Evolutionary conservation across 2,113 vertebrate genomes (phyloP), one percentile per base, ranked within the genome.

Genomic region (Callospermophilus lateralis): DNA sequence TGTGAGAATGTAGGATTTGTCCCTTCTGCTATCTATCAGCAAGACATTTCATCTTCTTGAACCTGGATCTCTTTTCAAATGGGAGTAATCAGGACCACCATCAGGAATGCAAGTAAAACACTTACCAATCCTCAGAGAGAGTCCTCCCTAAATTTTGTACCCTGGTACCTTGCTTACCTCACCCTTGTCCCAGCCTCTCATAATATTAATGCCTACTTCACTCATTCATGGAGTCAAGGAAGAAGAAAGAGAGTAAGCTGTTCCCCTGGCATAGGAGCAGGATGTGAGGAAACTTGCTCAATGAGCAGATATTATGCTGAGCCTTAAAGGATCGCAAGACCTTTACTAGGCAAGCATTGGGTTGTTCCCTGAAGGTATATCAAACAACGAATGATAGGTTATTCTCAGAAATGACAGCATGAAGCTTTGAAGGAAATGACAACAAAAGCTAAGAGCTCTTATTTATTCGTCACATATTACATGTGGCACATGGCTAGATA

Each of bases 371-470:
- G 1, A 42, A 48, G 9, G 13, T 20, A 20, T 8, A 68, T 26
- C n/a, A 94, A 45, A 53, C 24, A 53, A 24, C 24, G 28, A 87
- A 80, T 65, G 32, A 77, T 19, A 30, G 16, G 4, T 83, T 45
- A 58, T 61, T 7, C 58, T 68, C 88, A 30, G 67, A 70, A 94
- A 86, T 26, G 15, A 67, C 73, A 79, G 24, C 24, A 45, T 84
- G 58, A 63, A 63, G 37, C 37, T 78, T 89, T 28, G 63, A 94
- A 96, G 24, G 55, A 96, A 92, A 92, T 85, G 48, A 58, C 34
- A 61, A 58, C 37, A 61, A 58, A 34, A 90, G 1, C 2, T n/a
- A 92, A 45, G 17, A 81, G 28, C 42, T 94, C 53, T 63, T 45
- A 45, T 88, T 79, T 94, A 55, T 84, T 73, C 28, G 77, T 28